Conservation (phyloP, 1,140 invertebrate species). For the Drosophila littoralis region DNA sequence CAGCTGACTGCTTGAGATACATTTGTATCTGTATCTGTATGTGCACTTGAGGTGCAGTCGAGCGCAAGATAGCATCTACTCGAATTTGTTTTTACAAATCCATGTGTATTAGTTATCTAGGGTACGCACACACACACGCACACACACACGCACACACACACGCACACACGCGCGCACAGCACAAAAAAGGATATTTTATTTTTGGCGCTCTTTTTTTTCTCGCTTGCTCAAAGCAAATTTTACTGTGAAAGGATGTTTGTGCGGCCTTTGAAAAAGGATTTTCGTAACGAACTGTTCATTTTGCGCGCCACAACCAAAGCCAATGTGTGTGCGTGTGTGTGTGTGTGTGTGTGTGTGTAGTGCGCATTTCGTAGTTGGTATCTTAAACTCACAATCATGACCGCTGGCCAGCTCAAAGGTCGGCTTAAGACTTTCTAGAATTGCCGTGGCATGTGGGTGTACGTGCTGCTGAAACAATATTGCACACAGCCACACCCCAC, state of each 20-base stretch:
- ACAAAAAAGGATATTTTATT: constrained; percentile 46
- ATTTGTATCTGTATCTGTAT: constrained; percentile 11
- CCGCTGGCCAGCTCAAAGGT: constrained; percentile 42
- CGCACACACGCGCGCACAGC: too few species aligned
- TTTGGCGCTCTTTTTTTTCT: constrained; percentile 75
- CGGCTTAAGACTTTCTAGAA: constrained; percentile 72
- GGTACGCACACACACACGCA: constrained; percentile 23
- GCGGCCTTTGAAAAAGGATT: constrained; percentile 64
- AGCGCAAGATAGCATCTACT: constrained; percentile 67
- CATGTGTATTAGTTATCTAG: constrained; percentile 38
- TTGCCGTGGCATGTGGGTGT: constrained; percentile 61
- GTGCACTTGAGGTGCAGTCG: constrained; percentile 66
- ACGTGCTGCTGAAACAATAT: constrained; percentile 62
- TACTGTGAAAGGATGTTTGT: constrained; percentile 69
- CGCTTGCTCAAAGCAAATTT: constrained; percentile 42
- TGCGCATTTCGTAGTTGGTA: constrained; percentile 77
- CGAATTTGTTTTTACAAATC: constrained; percentile 37
- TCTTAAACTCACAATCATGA: constrained; percentile 63
- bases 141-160: neutral
- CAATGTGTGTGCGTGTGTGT: constrained; percentile 40
- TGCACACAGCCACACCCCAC: constrained; percentile 53
- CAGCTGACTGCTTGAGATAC: constrained; percentile 62
- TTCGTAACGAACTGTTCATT: constrained; percentile 63
- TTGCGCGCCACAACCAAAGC: constrained; percentile 57
- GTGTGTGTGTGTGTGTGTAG: constrained; percentile 18